Percentiles rank a stretch among this genome's conserved stretches.
These are phyloP conservation scores for Drosophila suzukii DNA, from an alignment of 1,140 invertebrate species.

Conservation along the genomic window DNA sequence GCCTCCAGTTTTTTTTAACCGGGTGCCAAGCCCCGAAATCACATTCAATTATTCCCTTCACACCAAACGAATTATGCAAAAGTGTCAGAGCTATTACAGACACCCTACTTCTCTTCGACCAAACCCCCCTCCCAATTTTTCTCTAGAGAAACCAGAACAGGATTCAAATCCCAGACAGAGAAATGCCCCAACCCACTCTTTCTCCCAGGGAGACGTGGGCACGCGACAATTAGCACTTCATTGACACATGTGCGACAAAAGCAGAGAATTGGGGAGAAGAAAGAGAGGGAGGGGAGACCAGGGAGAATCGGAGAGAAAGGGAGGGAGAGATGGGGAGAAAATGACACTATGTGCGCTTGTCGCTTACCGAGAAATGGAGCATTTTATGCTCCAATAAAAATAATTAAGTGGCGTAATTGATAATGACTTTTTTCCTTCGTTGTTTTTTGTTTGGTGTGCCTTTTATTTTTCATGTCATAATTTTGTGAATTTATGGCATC, in stretches of 20 bases:
- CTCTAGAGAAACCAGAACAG: conserved; percentile 12
- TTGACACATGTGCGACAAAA: conserved; percentile 69
- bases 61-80: conserved; percentile 67
- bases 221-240: conserved; percentile 81
- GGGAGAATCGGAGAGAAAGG: too few species aligned
- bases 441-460: conserved; percentile 37
- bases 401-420: conserved; percentile 82
- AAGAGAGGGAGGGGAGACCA: background rate
- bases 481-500: conserved; percentile 63
- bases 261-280: conserved; percentile 12
- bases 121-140: conserved; percentile 4
- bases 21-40: conserved; percentile 57
- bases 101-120: conserved; percentile 1
- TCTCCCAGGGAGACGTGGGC: conserved; percentile 56
- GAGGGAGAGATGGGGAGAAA: conserved; percentile 1
- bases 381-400: conserved; percentile 83
- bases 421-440: conserved; percentile 68
- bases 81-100: conserved; percentile 19
- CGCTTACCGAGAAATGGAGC: conserved; percentile 70
- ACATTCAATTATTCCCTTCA: conserved; percentile 35
- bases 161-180: conserved; percentile 6
- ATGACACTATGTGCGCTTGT: conserved; percentile 18
- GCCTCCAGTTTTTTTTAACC: conserved; percentile 38
- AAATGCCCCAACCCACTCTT: conserved; percentile 11
- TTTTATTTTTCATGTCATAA: conserved; percentile 65